Evolutionary conservation across 1,140 invertebrate genomes (phyloP).

Genomic region (Aphelenchoides avenae): DNA sequence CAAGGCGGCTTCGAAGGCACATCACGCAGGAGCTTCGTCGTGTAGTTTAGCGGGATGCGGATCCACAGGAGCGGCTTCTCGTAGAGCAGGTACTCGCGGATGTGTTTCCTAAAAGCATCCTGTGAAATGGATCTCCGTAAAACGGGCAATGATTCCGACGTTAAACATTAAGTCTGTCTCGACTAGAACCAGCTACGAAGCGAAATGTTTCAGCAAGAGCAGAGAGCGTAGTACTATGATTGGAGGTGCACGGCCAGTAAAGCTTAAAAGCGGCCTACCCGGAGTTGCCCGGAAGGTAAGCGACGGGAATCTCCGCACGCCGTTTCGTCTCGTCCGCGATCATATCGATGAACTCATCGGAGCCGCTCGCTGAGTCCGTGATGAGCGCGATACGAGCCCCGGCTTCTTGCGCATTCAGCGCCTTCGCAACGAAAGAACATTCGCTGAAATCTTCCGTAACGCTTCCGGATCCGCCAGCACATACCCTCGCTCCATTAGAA

Average conservation of each 20-base stretch:
- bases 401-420: conserved; percentile 42
- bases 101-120: conserved; percentile 34
- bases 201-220: no score
- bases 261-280: no score
- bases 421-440: conserved; percentile 50
- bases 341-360: conserved; percentile 55
- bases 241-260: no score
- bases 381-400: conserved; percentile 42
- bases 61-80: conserved; percentile 35
- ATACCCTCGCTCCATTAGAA: conserved; percentile 48
- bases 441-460: conserved; percentile 36
- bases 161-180: no score
- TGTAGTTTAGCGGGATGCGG: conserved; percentile 49
- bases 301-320: conserved; percentile 38
- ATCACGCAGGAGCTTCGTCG: conserved; percentile 40
- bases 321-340: conserved; percentile 39
- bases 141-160: no score
- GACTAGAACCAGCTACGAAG: no score
- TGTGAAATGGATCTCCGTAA: conserved; percentile 5
- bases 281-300: conserved; percentile 46
- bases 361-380: conserved; percentile 41
- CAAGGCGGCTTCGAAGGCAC: conserved; percentile 48
- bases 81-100: conserved; percentile 46
- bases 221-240: no score
- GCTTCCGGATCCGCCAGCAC: neutral